A percentile compares a stretch with the other conserved stretches of the same genome.
Conservation (phyloP, 2,113 vertebrate genomes). For the Stigmatopora nigra region DNA sequence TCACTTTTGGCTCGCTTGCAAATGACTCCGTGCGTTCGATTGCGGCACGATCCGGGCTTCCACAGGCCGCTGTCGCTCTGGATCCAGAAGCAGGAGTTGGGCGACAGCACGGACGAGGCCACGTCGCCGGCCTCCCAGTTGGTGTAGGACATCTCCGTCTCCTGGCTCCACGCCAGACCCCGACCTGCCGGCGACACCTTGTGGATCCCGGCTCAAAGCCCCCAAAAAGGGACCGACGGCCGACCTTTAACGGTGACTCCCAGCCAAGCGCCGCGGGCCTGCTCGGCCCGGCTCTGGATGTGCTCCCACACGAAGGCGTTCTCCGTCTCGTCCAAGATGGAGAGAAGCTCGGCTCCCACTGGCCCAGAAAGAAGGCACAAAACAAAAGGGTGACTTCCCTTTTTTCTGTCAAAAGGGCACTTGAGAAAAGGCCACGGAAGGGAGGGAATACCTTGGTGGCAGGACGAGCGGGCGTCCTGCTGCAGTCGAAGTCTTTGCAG, state of each 20-base stretch:
- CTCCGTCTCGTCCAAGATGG: slow-evolving; percentile 87
- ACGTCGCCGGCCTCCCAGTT: slow-evolving; percentile 88
- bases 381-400: slow-evolving; percentile 3
- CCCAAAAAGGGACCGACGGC: too few species aligned
- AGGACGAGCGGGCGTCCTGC: slow-evolving; percentile 79
- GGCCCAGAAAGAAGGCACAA: slow-evolving; percentile 12
- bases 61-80: slow-evolving; percentile 88
- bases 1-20: slow-evolving; percentile 87
- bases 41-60: slow-evolving; percentile 84
- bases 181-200: slow-evolving; percentile 62
- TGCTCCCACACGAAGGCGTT: slow-evolving; percentile 94
- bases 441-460: slow-evolving; percentile 76
- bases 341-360: slow-evolving; percentile 84
- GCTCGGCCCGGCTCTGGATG: slow-evolving; percentile 79
- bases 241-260: slow-evolving; percentile 92
- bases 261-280: slow-evolving; percentile 87
- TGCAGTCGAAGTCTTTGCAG: slow-evolving; percentile 78
- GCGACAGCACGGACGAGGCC: slow-evolving; percentile 84
- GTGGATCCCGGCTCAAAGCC: too few species aligned
- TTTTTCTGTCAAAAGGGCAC: not conserved
- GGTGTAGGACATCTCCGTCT: slow-evolving; percentile 78
- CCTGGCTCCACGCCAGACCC: slow-evolving; percentile 84
- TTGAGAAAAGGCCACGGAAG: too few species aligned
- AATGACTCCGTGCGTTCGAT: slow-evolving; percentile 87
- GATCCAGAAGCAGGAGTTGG: slow-evolving; percentile 96